Evolutionary conservation across 2,797 vertebrate species (phyloP).

Genomic region (Sebastes hubbsi): DNA sequence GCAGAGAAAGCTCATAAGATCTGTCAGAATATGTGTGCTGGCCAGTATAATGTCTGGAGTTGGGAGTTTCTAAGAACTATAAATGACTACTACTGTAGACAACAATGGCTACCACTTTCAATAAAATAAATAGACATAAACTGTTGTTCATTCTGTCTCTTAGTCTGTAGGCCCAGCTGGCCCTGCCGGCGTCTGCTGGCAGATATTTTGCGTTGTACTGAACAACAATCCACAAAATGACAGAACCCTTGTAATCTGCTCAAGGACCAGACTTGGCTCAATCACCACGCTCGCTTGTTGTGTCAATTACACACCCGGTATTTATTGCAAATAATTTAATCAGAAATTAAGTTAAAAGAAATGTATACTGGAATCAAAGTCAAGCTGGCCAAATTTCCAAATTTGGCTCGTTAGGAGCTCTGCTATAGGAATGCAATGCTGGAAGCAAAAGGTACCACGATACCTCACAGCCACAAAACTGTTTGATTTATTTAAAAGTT

Average conservation of each 20-base stretch:
- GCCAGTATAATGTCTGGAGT: neutral
- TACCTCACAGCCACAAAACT: neutral
- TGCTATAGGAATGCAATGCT: neutral
- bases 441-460: neutral
- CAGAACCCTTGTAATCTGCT: neutral
- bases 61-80: neutral
- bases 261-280: neutral
- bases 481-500: constrained; percentile 34
- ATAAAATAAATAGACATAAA: neutral
- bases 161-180: neutral
- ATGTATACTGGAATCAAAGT: neutral
- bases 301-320: neutral
- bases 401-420: neutral
- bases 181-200: neutral
- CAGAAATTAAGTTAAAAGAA: neutral
- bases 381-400: neutral
- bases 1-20: neutral
- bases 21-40: neutral
- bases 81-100: neutral
- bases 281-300: neutral
- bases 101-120: neutral
- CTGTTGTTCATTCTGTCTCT: neutral
- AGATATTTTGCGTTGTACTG: neutral
- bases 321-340: neutral
- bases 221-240: neutral